Evolutionary conservation across 2,113 vertebrate species (phyloP), one percentile per base, ranked within the genome.

Genomic region (Stercorarius parasiticus): DNA sequence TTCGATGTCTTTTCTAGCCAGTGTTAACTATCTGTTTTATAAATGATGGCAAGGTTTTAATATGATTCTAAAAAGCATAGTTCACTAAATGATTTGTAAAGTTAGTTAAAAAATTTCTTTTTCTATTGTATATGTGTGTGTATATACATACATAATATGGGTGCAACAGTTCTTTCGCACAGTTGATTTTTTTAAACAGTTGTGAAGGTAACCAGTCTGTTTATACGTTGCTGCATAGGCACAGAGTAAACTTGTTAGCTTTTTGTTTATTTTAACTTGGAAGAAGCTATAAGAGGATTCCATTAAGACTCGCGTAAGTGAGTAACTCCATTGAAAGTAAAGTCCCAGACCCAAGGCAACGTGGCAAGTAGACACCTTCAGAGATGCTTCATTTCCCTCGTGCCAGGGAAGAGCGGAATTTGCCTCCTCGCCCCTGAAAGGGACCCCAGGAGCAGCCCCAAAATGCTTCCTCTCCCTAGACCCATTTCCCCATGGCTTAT

Each of bases 231-330:
- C 95, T 83, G 89, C 93, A 90, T 87, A 88, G 78, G 86, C 90
- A 74, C 79, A 69, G 95, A 91, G 85, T 96, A 96, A 96, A 95
- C 96, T 94, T 91, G 96, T n/a, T 97, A 91, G 96, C 94, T 94
- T 96, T 93, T 42, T 87, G 70, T 93, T 91, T 94, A 89, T 91
- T 86, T 91, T 95, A 97, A 79, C 96, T 95, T 92, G 92, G 89
- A 94, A 97, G 93, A 96, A 97, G 90, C 97, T 95, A 23, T 76
- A 64, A 94, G 97, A 91, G 74, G 84, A 87, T 94, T 89, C 73
- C 84, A 72, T 76, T 93, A 91, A 77, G 86, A 34, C 38, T 80
- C 6, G 0, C 3, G 6, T 77, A 55, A 73, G 69, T 23, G 66
- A 89, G 88, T 25, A 4, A 56, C 52, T 82, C 83, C 65, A 47